Evolutionary conservation across 2,113 vertebrate genomes (phyloP), one percentile per base, ranked within the genome.

Genomic region (Balaeniceps rex): DNA sequence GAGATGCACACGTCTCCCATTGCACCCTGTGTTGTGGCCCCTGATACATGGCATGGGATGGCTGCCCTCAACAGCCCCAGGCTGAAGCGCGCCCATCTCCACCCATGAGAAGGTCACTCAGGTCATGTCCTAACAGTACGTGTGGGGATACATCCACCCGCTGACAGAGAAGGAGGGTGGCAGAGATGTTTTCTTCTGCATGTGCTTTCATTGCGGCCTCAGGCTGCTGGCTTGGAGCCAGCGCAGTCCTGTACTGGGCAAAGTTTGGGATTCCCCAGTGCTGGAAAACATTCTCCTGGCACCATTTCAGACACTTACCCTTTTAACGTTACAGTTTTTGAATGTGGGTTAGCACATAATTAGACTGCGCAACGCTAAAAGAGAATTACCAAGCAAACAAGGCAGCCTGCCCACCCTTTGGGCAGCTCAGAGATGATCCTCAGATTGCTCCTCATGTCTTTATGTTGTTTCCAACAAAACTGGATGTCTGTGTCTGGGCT

Each of bases 331-430:
- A 58, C 13, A 55, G 72, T 66, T 92, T 94, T 63, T 65, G 58
- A 80, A 80, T 79, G 80, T 49, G 92, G 75, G 83, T 77, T 94
- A 83, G 46, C 70, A 78, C 80, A 64, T 92, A 96, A 94, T 97
- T 92, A 87, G 87, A 49, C 83, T 83, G 28, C 7, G 14, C 70
- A 83, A 66, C 3, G 11, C 71, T 95, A 38, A 81, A 94, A 90
- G 88, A 96, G 82, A 96, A 90, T 92, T 63, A 85, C 90, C 44
- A 80, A 96, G 94, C 72, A 93, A 70, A 64, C 58, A 60, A 82
- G 95, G 94, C 89, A 97, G 86, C 68, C 87, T 95, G 49, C 19
- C 65, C 83, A 77, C 82, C 89, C 95, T 97, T 93, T 93, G 52
- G 94, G 90, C 90, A 93, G 55, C 54, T 87, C 91, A 82, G 90